Evolutionary conservation across 2,888 invertebrate species (phyloP), one percentile per base, ranked within the genome.

Genomic region (Ectemnius cavifrons): DNA sequence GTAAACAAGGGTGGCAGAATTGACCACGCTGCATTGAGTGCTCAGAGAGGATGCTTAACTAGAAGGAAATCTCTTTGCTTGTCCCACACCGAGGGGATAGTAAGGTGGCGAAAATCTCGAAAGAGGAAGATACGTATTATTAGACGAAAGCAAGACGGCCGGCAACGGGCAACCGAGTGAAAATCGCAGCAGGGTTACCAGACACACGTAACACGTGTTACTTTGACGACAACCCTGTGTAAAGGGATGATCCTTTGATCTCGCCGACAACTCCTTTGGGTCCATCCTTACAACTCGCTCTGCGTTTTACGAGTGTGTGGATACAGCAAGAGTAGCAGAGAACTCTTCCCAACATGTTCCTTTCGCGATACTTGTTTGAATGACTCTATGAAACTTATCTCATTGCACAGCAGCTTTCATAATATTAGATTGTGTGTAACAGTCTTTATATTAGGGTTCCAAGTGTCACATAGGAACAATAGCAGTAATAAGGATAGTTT

Each of bases 191-290:
- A 27, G 80, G 73, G 69, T 72, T 71, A 77, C 74, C 72, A 83
- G 83, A 81, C 81, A 80, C 83, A 71, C 81, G 70, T 77, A 75
- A 80, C 81, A 71, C 81, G 70, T 77, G 77, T 83, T 80, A 80
- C 86, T 86, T 87, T 86, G 86, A 86, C 84, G 82, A 75, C 74
- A 71, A 82, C 80, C 80, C 77, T 81, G 80, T 59, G 67, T 79
- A 73, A 71, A 80, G 86, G 85, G 86, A 84, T 85, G 85, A 85
- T 83, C 83, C 87, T 87, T 86, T 86, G 86, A 87, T 86, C 86
- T 84, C 73, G 69, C 83, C 82, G 82, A 77, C 81, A 69, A 66
- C 81, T 76, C 76, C 81, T 83, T 82, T 74, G 71, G 70, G 56
- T 69, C 67, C 71, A 63, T 77, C 67, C 68, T 83, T 75, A 67